Conservation (phyloP, 2,113 vertebrate genomes). For the Oenanthe oenanthe region DNA sequence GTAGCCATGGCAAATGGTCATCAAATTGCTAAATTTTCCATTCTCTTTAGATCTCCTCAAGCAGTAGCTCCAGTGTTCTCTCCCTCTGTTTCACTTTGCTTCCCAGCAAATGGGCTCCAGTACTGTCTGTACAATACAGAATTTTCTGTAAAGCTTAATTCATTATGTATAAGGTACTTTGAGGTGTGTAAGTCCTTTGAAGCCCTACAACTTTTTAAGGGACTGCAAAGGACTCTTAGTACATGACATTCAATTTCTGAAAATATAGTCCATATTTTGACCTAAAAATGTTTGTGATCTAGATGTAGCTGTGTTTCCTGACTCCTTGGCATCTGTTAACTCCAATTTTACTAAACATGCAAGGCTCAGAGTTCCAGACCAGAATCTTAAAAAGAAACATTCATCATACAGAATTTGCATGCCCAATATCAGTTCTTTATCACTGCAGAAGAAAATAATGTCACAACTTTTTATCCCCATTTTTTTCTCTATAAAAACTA, state of each 20-base stretch:
- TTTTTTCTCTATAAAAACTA: neutral
- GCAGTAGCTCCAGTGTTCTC: neutral
- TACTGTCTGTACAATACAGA: neutral
- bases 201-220: neutral
- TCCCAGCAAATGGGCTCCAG: neutral
- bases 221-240: neutral
- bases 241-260: neutral
- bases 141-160: neutral
- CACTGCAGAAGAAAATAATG: neutral
- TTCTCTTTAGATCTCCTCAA: neutral
- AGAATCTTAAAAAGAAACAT: neutral
- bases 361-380: neutral
- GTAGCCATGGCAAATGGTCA: neutral
- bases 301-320: neutral
- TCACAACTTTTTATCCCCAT: neutral
- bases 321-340: neutral
- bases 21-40: neutral
- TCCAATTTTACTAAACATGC: neutral
- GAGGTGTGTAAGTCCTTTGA: neutral
- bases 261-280: neutral
- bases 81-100: neutral
- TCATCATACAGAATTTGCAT: neutral
- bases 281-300: neutral
- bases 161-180: slow-evolving; percentile 14
- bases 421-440: neutral